Evolutionary conservation across 1,140 invertebrate genomes (phyloP).

Genomic region (Mylabris phalerata): DNA sequence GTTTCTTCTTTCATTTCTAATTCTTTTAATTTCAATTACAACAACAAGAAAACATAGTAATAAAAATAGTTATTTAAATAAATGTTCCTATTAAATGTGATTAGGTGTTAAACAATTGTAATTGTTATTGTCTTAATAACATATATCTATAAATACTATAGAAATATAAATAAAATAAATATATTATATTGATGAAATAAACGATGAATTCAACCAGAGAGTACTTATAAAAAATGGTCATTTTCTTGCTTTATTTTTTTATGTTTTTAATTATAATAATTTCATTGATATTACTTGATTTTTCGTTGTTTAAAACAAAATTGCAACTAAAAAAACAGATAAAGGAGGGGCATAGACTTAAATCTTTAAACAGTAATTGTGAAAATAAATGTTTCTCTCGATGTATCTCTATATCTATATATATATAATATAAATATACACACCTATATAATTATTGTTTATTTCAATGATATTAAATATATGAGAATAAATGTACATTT

Average conservation of each 20-base stretch:
- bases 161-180: constrained; percentile 21
- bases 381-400: constrained; percentile 30
- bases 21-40: not conserved
- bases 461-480: constrained; percentile 6
- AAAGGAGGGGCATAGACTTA: constrained; percentile 39
- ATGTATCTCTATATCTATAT: constrained; percentile 24
- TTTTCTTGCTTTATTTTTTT: not conserved
- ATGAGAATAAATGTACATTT: constrained; percentile 9
- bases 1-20: not conserved
- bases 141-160: constrained; percentile 24
- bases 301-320: not conserved
- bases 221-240: not conserved
- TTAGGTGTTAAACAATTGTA: constrained; percentile 24
- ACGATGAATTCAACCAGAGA: not conserved
- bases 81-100: constrained; percentile 35
- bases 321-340: constrained; percentile 13
- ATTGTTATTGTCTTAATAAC: constrained; percentile 14
- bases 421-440: constrained; percentile 2
- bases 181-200: not conserved
- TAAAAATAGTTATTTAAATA: constrained; percentile 23
- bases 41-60: too few relatives aligned
- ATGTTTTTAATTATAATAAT: not conserved
- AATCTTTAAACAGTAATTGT: constrained; percentile 23
- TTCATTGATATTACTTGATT: not conserved
- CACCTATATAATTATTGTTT: constrained; percentile 6